A percentile compares a stretch with the other conserved stretches of the same genome.
Conservation (phyloP, 2,113 vertebrate genomes). For the Pithys albifrons region DNA sequence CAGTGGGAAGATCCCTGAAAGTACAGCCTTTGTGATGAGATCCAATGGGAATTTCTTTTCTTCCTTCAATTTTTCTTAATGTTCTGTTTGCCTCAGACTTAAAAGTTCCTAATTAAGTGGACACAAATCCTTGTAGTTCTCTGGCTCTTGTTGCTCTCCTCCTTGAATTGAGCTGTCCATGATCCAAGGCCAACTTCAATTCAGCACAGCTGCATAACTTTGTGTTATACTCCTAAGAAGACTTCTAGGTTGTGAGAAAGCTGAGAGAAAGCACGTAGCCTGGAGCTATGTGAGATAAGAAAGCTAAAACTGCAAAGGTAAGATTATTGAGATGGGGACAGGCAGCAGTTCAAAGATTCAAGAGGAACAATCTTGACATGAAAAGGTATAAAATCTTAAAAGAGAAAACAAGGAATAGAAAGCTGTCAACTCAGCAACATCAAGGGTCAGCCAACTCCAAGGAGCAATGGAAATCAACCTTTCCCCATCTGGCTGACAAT, state of each 20-base stretch:
- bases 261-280: background rate
- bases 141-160: background rate
- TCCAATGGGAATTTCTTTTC: background rate
- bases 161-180: background rate
- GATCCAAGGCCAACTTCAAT: fast-evolving
- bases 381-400: background rate
- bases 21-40: background rate
- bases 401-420: background rate
- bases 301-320: background rate
- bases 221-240: background rate
- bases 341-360: background rate
- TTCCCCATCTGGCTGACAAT: background rate
- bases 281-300: background rate
- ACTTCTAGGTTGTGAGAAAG: background rate
- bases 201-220: background rate
- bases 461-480: background rate
- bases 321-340: background rate
- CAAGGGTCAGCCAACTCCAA: background rate
- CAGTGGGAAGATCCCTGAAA: background rate
- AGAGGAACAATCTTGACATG: background rate
- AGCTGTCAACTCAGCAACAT: background rate
- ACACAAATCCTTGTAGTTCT: background rate
- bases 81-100: background rate
- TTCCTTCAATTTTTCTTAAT: background rate
- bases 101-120: background rate